Base-by-base conservation (phyloP, 2,888 invertebrate genomes). In the Heteropelma amictum region DNA sequence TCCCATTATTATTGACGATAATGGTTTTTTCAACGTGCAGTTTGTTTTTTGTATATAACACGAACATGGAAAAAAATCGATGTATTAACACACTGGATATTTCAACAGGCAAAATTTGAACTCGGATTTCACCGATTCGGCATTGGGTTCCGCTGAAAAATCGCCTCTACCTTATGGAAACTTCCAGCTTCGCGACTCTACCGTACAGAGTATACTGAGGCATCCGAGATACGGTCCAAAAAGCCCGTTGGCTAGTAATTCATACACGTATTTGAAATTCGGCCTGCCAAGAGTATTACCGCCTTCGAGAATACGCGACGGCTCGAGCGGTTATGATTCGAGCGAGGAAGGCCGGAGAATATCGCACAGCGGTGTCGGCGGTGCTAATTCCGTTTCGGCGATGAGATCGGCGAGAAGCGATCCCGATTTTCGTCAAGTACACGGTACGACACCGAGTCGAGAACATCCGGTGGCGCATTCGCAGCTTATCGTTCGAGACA, bases 91-190 rank as follows among this genome's bases (percentile, higher is more conserved):
- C 2, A 23, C 5, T 8, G 1, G 19, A 19, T 30, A 4, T 72
- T 19, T 61, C 76, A 91, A 1, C 91, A 96, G 97, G 89, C 97
- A 97, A 93, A 97, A 97, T 89, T 91, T 97, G 82, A 97, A 97
- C 90, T 97, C 97, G 0, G 97, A 97, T 90, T 97, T 97, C 89
- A 97, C 97, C 79, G 97, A 97, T 90, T 97, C 97, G 80, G 97
- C 97, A 1, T 90, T 97, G 78, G 97, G 97, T 63, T 96, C 96
- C 78, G 96, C 96, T 40, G 97, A 97, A 88, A 96, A 97, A 90
- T 96, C 96, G 81, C 97, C 97, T 42, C 91, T 97, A 83, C 97
- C 97, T 67, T 97, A 97, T 89, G 97, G 97, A 68, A 97, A 97
- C 89, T 98, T 98, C 90, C 97, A 97, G 88, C 92, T 98, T 38